Conservation (phyloP, 2,113 vertebrate genomes). For the Spermophilus dauricus region DNA sequence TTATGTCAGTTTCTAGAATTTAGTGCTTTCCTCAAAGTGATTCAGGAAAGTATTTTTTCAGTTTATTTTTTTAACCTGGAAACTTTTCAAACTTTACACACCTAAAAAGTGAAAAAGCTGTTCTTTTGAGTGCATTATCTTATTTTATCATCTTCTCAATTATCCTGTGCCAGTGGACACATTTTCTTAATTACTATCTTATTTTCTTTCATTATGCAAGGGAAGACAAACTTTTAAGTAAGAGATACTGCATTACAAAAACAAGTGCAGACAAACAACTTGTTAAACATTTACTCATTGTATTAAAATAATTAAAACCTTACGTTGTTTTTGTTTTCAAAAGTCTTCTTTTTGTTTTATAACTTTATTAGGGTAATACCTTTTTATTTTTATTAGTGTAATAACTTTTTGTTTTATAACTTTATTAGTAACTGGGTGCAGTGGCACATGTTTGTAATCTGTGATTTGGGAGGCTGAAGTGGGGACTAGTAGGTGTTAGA, state of each 20-base stretch:
- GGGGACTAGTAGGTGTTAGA: no score
- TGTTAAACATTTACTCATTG: background rate
- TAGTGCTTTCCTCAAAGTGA: background rate
- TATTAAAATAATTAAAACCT: background rate
- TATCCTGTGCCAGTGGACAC: background rate
- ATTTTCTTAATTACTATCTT: background rate
- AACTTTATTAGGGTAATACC: no score
- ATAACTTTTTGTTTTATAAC: no score
- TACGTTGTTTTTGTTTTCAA: background rate
- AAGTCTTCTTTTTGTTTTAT: no score
- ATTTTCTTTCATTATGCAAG: background rate
- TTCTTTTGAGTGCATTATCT: background rate
- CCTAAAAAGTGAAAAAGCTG: background rate
- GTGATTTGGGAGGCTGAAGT: no score
- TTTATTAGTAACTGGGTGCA: no score
- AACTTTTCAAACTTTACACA: background rate
- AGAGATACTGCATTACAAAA: background rate
- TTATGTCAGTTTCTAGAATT: background rate
- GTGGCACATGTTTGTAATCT: no score
- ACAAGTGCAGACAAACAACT: background rate
- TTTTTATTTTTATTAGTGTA: no score
- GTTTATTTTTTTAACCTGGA: background rate
- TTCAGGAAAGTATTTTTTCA: background rate
- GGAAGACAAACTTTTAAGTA: background rate
- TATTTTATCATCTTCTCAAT: background rate